Evolutionary conservation across 1,140 invertebrate species (phyloP), one percentile per base, ranked within the genome.

Genomic region (Anadara kagoshimensis): DNA sequence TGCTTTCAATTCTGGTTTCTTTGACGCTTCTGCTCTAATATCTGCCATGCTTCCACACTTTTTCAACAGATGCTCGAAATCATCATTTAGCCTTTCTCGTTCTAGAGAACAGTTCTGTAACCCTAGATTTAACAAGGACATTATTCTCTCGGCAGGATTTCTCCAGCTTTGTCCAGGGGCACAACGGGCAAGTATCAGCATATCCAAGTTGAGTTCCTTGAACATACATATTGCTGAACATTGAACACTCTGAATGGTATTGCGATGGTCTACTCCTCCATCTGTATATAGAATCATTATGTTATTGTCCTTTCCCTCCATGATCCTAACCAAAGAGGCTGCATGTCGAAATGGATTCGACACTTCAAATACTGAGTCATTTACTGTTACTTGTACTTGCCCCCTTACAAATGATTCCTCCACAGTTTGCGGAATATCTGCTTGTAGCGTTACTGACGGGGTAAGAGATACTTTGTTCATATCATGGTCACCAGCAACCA

Each of bases 111-210:
- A 26, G 43, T 73, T 70, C 43, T 78, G 76, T 12, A 75, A 36
- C 0, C 67, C 73, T 45, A 76, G 43, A 24, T 79, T 81, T 24
- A 79, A 26, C 20, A 79, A 58, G 0, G 58, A 66, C 77, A 81
- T 79, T 0, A 79, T 69, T 45, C 79, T 68, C 72, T 81, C 74
- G 11, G 65, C 69, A 16, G 73, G 76, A 61, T 81, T 81, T 14
- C n/a, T 43, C 22, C 49, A 81, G 24, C 64, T 75, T 36, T 80
- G 76, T 10, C 71, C 65, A 44, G 79, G 76, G 7, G 76, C 73
- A 61, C 67, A 75, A 53, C 73, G 45, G 18, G 44, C 72, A 16
- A 56, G 7, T 8, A 78, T 56, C 22, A 76, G 51, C 67, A 76
- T 65, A 47, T 76, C 76, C 22, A 78, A 29, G 51, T 76, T 54